Conservation (phyloP, 2,113 vertebrate species). For the Ictidomys tridecemlineatus region DNA sequence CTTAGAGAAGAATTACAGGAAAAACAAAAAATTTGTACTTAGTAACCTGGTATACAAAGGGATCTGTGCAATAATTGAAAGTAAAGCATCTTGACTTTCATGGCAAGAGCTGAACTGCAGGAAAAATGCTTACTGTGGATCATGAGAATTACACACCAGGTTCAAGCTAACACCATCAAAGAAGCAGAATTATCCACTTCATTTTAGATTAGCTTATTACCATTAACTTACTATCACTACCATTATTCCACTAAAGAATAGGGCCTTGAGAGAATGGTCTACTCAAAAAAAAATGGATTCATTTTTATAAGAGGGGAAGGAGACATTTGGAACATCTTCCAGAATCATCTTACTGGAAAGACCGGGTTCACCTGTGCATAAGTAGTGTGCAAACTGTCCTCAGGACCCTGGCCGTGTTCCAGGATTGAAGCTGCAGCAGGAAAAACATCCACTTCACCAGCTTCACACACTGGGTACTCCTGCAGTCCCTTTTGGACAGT, state of each 20-base stretch:
- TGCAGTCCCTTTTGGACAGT: background rate
- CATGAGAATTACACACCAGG: background rate
- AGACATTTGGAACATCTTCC: background rate
- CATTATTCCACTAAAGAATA: background rate
- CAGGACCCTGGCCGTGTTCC: rapidly evolving
- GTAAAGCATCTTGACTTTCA: background rate
- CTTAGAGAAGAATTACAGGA: background rate
- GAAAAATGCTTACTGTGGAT: background rate
- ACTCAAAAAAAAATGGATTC: background rate
- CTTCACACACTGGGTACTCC: background rate
- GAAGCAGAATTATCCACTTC: background rate
- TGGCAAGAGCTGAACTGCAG: background rate
- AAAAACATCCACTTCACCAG: background rate
- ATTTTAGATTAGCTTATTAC: background rate
- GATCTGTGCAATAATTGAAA: background rate
- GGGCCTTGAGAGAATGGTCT: background rate
- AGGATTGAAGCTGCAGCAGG: background rate
- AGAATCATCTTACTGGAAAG: background rate
- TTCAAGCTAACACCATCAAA: background rate
- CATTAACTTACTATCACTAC: background rate
- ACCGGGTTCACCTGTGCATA: background rate
- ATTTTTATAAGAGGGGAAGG: background rate
- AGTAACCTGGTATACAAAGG: background rate
- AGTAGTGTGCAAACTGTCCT: background rate
- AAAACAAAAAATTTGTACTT: background rate